A percentile compares a stretch with the other conserved stretches of the same genome.
Conservation (phyloP, 2,888 invertebrate species). For the Drosophila kanekoi region DNA sequence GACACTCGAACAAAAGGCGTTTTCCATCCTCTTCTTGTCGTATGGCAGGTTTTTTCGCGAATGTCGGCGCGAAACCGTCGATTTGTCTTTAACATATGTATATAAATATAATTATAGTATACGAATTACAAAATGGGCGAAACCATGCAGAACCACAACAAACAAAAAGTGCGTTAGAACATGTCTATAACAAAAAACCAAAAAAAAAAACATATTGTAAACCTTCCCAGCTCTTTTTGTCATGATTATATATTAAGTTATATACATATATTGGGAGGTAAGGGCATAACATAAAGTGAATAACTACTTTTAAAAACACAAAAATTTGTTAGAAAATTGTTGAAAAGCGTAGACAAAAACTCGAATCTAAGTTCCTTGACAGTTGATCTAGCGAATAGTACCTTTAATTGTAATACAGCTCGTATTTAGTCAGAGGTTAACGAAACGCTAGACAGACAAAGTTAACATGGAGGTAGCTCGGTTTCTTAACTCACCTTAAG, state of each 20-base stretch:
- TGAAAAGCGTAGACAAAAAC: no score
- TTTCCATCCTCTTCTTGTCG: slow-evolving; percentile 98
- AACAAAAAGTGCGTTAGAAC: neutral
- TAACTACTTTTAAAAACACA: no score
- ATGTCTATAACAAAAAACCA: no score
- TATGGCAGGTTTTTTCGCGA: slow-evolving; percentile 98
- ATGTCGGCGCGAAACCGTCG: slow-evolving; percentile 98
- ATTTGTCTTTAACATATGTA: slow-evolving; percentile 91
- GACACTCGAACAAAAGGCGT: slow-evolving; percentile 96
- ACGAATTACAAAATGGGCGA: neutral
- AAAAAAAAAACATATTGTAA: no score
- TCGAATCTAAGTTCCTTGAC: no score
- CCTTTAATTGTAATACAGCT: neutral
- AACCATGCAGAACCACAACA: neutral
- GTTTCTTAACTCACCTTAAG: slow-evolving; percentile 55
- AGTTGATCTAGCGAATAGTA: neutral
- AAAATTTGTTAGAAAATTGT: no score
- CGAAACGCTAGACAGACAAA: slow-evolving; percentile 10
- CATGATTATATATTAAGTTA: no score
- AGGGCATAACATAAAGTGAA: no score
- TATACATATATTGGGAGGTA: no score
- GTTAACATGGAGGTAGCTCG: neutral
- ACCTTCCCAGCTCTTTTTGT: no score
- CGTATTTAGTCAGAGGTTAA: neutral
- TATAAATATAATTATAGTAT: neutral